A percentile compares a stretch with the other conserved stretches of the same genome.
Evolutionary conservation across 2,888 invertebrate genomes (phyloP).

Genomic region (Protonemura montana): DNA sequence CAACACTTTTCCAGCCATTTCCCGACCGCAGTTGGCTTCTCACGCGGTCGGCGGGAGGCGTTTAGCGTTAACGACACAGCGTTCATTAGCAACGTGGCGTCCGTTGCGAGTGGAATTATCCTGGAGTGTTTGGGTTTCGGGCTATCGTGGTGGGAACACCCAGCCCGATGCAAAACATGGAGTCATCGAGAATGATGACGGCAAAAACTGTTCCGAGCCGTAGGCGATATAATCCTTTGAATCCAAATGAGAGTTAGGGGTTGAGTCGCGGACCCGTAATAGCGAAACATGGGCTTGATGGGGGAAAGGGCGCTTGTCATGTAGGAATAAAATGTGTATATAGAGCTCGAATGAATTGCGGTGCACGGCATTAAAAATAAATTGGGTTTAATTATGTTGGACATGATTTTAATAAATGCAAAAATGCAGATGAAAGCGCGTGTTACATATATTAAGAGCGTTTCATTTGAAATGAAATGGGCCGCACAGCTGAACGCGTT

Average conservation of each 20-base stretch:
- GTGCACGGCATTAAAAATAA: not conserved
- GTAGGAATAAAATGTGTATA: not conserved
- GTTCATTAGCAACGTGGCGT: not conserved
- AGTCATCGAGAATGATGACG: not conserved
- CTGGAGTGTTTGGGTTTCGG: not conserved
- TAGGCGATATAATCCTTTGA: not conserved
- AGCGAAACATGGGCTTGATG: not conserved
- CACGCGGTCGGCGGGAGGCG: not conserved
- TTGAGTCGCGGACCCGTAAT: not conserved
- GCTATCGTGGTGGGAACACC: too few species aligned
- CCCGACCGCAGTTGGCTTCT: not conserved
- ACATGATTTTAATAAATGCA: not conserved
- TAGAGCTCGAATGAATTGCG: not conserved
- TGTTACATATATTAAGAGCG: not conserved
- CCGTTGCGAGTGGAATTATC: not conserved
- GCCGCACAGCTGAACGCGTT: not conserved
- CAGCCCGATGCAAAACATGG: too few species aligned
- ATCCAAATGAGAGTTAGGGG: not conserved
- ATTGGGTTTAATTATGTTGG: not conserved
- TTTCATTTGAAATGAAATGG: not conserved
- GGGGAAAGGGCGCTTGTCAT: not conserved
- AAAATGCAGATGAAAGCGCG: not conserved
- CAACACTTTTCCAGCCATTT: not conserved
- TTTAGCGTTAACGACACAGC: not conserved
- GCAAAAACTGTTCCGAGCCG: not conserved